Base-by-base conservation (phyloP, 2,888 invertebrate genomes). In the Cancer borealis region DNA sequence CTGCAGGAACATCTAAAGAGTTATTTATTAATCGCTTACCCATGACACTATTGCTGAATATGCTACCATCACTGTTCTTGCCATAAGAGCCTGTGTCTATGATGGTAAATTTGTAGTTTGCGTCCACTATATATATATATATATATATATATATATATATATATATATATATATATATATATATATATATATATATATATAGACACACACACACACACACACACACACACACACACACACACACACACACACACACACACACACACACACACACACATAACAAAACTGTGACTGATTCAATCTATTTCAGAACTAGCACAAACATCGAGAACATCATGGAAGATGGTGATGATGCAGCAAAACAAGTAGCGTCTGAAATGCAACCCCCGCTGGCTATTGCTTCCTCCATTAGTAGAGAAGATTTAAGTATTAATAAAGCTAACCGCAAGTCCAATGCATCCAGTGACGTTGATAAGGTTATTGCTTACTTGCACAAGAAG, bases 11-110 rank as follows among this genome's bases (percentile, higher is more conserved):
- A 88, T 30, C 88, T 45, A 88, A 45, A 26, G 45, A 88, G 30
- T 46, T 88, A 88, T 14, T 39, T 12, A 88, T 45, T 17, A 46
- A 2, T 8, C 8, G 14, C n/a, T 39, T n/a, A 21, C 21, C 14
- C 21, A 73, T n/a, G 21, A 6, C 6, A n/a, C n/a, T 73, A n/a
- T 73, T 21, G n/a, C 3, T 21, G n/a, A n/a, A 73, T 5, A 73
- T 73, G 17, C n/a, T 21, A n/a, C 66, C n/a, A n/a, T 73, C 66
- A 73, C 66, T 73, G n/a, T 73, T 73, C n/a, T 73, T 73, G n/a
- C 66, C 66, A 73, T 73, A 73, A 4, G 66, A n/a, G 4, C 66
- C 66, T n/a, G 8, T n/a, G n/a, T 73, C 66, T n/a, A 73, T 73
- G 66, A 66, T 3, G 21, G 66, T 66, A 21, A 46, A 88, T 39